Percentiles rank a stretch among this genome's conserved stretches.
phyloP scores from a whole-genome alignment of 2,888 invertebrate genomes.

The Hanleya hanleyi region DNA sequence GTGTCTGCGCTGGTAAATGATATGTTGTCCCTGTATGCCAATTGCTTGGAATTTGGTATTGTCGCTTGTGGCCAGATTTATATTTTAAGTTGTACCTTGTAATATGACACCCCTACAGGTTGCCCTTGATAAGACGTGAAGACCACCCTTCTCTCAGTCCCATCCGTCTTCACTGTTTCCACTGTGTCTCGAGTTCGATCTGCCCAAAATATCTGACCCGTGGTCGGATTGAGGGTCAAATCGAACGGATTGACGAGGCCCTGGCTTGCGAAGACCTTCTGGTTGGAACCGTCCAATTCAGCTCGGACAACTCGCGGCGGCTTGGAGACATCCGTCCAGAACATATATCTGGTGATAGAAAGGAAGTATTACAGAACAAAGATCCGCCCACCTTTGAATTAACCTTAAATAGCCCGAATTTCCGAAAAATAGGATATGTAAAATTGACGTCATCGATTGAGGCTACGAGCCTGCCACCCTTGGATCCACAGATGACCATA shows the following conservation, averaged over 20 bases:
- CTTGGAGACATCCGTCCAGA: background rate
- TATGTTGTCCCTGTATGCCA: no score
- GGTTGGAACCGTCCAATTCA: background rate
- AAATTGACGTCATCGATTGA: no score
- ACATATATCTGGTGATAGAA: conserved; percentile 1
- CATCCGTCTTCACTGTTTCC: background rate
- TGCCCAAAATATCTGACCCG: background rate
- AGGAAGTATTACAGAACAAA: no score
- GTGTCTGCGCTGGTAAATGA: no score
- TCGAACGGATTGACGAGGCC: conserved; percentile 1
- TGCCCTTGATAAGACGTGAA: conserved; percentile 1
- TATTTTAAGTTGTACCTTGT: background rate
- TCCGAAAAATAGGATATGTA: no score
- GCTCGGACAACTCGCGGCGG: background rate
- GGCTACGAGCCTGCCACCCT: no score
- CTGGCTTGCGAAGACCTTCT: background rate
- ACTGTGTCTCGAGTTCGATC: background rate
- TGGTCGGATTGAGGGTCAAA: background rate
- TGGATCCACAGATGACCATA: no score
- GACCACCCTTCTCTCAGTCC: background rate
- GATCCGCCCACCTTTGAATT: no score
- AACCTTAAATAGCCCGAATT: no score
- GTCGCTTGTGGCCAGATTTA: no score
- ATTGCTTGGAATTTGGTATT: no score
- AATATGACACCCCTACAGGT: background rate